Evolutionary conservation across 2,113 vertebrate genomes (phyloP).

Genomic region (Saccopteryx leptura): DNA sequence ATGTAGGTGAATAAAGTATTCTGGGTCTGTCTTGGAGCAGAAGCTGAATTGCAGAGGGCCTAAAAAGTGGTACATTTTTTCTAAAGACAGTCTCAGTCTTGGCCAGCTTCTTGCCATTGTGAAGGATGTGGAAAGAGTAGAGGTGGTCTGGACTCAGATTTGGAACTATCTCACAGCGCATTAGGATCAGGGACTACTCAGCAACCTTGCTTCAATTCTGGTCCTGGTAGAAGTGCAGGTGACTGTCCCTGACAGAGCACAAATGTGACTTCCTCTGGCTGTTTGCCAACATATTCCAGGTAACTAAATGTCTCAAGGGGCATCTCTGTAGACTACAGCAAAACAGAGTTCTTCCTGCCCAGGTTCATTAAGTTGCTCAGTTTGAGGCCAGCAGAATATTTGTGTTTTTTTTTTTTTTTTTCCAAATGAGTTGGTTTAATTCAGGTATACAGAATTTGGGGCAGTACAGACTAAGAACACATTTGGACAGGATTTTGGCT

Average conservation of each 20-base stretch:
- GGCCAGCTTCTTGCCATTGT: constrained; percentile 93
- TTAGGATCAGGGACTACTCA: constrained; percentile 93
- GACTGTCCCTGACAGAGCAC: constrained; percentile 95
- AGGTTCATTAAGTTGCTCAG: constrained; percentile 98
- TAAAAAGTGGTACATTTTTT: no score
- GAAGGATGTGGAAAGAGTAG: constrained; percentile 96
- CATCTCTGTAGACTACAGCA: constrained; percentile 93
- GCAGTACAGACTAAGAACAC: no score
- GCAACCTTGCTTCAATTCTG: constrained; percentile 94
- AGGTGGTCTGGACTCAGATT: constrained; percentile 96
- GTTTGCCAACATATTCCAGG: constrained; percentile 95
- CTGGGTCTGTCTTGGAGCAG: no score
- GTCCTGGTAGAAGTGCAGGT: constrained; percentile 97
- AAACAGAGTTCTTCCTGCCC: constrained; percentile 95
- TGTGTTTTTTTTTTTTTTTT: constrained; percentile 64
- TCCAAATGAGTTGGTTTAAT: no score
- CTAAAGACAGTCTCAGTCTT: constrained; percentile 87
- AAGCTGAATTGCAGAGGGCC: no score
- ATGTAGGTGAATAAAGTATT: no score
- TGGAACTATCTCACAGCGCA: constrained; percentile 94
- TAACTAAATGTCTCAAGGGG: constrained; percentile 96
- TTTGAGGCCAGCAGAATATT: constrained; percentile 93
- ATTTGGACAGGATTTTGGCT: no score
- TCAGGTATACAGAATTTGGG: no score
- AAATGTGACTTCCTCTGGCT: constrained; percentile 97